A percentile compares a stretch with the other conserved stretches of the same genome.
Conservation (phyloP, 2,113 vertebrate genomes). For the Oxyruncus cristatus region DNA sequence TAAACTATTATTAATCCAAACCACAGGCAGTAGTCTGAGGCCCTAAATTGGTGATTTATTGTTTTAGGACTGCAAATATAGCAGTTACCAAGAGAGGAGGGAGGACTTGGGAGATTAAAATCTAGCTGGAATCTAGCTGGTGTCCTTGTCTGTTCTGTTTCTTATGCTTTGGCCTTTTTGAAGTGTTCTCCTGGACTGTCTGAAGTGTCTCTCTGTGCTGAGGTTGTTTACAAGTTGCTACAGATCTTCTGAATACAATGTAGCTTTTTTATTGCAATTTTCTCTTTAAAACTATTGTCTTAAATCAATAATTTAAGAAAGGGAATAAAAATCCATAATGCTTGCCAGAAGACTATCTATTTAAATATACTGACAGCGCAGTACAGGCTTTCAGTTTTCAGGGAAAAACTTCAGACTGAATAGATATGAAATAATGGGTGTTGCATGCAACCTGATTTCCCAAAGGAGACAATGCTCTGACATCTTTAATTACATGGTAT, state of each 20-base stretch:
- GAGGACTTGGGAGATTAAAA: neutral
- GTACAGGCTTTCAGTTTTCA: neutral
- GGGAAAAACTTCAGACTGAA: neutral
- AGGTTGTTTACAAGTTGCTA: neutral
- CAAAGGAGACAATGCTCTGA: neutral
- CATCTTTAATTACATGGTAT: neutral
- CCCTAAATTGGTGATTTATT: neutral
- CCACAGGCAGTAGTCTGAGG: neutral
- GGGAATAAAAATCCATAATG: neutral
- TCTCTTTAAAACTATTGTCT: neutral
- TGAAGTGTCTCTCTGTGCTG: neutral
- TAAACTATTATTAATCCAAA: neutral
- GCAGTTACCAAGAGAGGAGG: neutral
- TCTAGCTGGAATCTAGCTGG: neutral
- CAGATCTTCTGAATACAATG: neutral
- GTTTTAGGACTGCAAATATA: neutral
- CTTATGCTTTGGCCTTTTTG: neutral
- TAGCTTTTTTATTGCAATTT: neutral
- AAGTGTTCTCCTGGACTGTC: neutral
- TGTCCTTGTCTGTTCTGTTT: neutral
- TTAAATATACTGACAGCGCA: neutral
- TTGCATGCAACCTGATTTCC: neutral
- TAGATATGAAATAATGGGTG: neutral
- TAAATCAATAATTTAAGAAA: neutral
- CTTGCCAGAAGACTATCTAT: neutral